These are phyloP conservation scores for Syngnathoides biaculeatus DNA, from an alignment of 2,113 vertebrate species.

Conservation along the genomic window DNA sequence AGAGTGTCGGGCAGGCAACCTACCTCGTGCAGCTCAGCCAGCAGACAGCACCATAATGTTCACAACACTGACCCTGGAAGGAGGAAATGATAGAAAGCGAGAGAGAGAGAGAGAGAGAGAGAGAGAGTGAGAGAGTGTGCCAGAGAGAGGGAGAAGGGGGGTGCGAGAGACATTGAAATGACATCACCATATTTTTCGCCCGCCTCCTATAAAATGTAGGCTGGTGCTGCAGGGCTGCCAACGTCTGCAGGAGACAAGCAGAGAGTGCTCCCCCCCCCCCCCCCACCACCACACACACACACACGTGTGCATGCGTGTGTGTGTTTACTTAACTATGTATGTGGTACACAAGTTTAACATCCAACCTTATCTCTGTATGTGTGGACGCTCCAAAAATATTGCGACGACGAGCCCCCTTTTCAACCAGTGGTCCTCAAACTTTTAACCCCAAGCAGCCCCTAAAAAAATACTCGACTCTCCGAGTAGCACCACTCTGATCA, in stretches of 20 bases:
- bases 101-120: not conserved
- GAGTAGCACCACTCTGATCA: too few relatives aligned
- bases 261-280: slow-evolving; percentile 6
- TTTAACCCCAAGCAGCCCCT: too few relatives aligned
- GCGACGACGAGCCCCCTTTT: too few relatives aligned
- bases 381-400: too few relatives aligned
- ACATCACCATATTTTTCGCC: slow-evolving; percentile 58
- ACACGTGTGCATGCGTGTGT: not conserved
- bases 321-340: not conserved
- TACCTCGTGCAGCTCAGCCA: slow-evolving; percentile 49
- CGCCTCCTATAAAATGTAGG: slow-evolving; percentile 46
- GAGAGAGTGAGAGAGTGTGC: slow-evolving; percentile 9
- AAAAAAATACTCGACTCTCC: too few relatives aligned
- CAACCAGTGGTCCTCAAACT: too few relatives aligned
- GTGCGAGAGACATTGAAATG: slow-evolving; percentile 48
- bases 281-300: too few relatives aligned
- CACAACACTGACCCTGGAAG: slow-evolving; percentile 40
- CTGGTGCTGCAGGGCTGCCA: slow-evolving; percentile 39
- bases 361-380: too few relatives aligned
- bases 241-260: slow-evolving; percentile 27
- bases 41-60: slow-evolving; percentile 42
- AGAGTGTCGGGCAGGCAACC: slow-evolving; percentile 44
- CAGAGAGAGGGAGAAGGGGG: slow-evolving; percentile 2
- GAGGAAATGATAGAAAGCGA: slow-evolving; percentile 6
- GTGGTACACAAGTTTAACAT: too few relatives aligned